Evolutionary conservation across 2,797 vertebrate species (phyloP), one percentile per base, ranked within the genome.

Genomic region (Otus scops): DNA sequence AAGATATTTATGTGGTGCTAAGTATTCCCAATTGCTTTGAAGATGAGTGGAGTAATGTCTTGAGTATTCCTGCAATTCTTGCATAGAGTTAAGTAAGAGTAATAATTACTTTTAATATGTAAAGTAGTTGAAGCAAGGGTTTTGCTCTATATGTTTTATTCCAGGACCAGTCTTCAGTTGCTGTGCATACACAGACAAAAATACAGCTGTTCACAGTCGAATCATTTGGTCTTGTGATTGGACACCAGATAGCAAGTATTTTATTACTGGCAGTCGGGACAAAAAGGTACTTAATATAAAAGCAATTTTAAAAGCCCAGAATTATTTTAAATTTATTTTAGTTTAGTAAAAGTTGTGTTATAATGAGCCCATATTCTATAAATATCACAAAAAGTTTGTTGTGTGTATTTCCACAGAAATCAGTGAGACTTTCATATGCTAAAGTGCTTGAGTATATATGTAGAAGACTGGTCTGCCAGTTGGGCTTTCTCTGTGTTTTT

Each of bases 191-290:
- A 99, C 99, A 16, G 98, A 97, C 84, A 99, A 99, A 98, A 98
- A 98, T 95, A 99, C 98, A 23, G 98, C 99, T 64, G 92, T 99
- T 47, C 99, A 99, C 96, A 98, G 98, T 54, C 98, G 99, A 80
- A 99, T 99, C 96, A 99, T 99, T 98, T 99, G 99, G 99, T 99
- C 99, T 79, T 99, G 99, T 97, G 99, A 99, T 94, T 99, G 99
- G 99, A 99, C 98, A 96, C 98, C 98, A 24, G 99, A 99, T 73
- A 98, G 98, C 98, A 98, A 98, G 79, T 99, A 99, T 98, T 99
- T 99, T 97, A 97, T 98, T 87, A 99, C 99, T 64, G 99, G 99
- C 71, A 99, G 99, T 97, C 98, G 99, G 71, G 99, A 99, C 97
- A 99, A 99, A 97, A 99, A 99, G 99, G 99, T 99, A 97, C 97